Percentiles rank a stretch among this genome's conserved stretches.
These are phyloP conservation scores for Dicycla oo DNA, from an alignment of 2,888 invertebrate genomes.

Conservation along the genomic window DNA sequence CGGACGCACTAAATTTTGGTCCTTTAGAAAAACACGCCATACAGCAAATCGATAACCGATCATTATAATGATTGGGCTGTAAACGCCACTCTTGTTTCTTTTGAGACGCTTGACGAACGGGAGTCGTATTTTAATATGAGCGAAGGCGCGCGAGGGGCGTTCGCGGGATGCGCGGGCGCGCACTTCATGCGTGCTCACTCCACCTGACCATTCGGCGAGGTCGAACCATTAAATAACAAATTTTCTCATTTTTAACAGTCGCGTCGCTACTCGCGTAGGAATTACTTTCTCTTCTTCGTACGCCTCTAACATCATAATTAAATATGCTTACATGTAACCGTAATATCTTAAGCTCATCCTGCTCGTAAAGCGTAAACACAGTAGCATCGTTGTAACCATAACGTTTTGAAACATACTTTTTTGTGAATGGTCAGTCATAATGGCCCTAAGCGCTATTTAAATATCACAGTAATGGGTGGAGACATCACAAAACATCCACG, in stretches of 20 bases:
- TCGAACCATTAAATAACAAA: slow-evolving; percentile 60
- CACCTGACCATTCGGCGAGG: slow-evolving; percentile 59
- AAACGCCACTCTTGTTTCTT: slow-evolving; percentile 85
- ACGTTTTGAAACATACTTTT: slow-evolving; percentile 50
- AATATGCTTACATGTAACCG: slow-evolving; percentile 40
- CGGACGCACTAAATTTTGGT: slow-evolving; percentile 86
- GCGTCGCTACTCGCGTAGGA: slow-evolving; percentile 41
- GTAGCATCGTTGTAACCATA: slow-evolving; percentile 48
- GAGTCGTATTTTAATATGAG: slow-evolving; percentile 83
- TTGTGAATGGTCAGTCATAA: slow-evolving; percentile 62
- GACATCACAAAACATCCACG: slow-evolving; percentile 68
- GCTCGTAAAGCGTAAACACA: slow-evolving; percentile 53
- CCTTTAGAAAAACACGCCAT: slow-evolving; percentile 87
- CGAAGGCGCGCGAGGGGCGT: slow-evolving; percentile 52
- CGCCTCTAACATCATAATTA: slow-evolving; percentile 63
- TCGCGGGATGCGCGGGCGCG: slow-evolving; percentile 50
- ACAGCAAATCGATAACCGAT: slow-evolving; percentile 89
- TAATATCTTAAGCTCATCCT: slow-evolving; percentile 26
- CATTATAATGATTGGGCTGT: slow-evolving; percentile 89
- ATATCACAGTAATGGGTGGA: slow-evolving; percentile 70
- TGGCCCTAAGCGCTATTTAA: slow-evolving; percentile 74
- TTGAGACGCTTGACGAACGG: slow-evolving; percentile 84
- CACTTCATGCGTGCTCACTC: slow-evolving; percentile 60
- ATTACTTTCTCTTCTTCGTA: slow-evolving; percentile 53
- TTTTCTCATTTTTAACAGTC: slow-evolving; percentile 61